These are phyloP conservation scores for Melieria picta DNA, from an alignment of 2,888 invertebrate species.

Conservation along the genomic window DNA sequence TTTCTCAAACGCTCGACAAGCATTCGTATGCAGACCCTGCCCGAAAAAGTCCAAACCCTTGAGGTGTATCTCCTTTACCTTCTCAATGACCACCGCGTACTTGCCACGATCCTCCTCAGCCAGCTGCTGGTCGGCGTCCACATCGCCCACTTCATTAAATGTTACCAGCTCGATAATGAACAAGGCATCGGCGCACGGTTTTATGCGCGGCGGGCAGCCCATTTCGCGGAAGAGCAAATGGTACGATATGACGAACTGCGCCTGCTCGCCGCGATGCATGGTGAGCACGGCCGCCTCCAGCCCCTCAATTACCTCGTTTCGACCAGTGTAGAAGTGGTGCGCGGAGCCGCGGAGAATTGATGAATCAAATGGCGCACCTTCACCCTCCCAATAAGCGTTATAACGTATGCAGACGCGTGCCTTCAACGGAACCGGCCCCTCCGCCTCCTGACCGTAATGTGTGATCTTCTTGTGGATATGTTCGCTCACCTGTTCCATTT, in stretches of 20 bases:
- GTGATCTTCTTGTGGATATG: conserved; percentile 56
- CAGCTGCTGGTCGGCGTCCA: conserved; percentile 62
- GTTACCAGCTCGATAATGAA: conserved; percentile 79
- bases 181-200: conserved; percentile 75
- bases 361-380: conserved; percentile 62
- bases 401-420: conserved; percentile 61
- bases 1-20: conserved; percentile 69
- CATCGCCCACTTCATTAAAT: conserved; percentile 66
- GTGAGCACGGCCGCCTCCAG: conserved; percentile 76
- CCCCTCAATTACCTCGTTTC: conserved; percentile 70
- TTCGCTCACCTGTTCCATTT: conserved; percentile 55
- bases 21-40: conserved; percentile 65
- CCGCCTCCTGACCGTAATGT: conserved; percentile 47
- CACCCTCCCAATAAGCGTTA: conserved; percentile 62
- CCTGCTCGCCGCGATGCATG: conserved; percentile 83
- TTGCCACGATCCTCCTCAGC: conserved; percentile 70
- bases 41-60: conserved; percentile 73
- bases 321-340: conserved; percentile 55
- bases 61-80: conserved; percentile 72
- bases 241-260: conserved; percentile 80
- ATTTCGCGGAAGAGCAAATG: conserved; percentile 78
- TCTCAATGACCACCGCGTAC: conserved; percentile 71
- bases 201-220: conserved; percentile 84
- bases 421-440: conserved; percentile 52
- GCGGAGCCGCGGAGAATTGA: conserved; percentile 59